A percentile compares a stretch with the other conserved stretches of the same genome.
These are phyloP conservation scores for Metaphire vulgaris DNA, from an alignment of 1,140 invertebrate species.

Conservation along the genomic window DNA sequence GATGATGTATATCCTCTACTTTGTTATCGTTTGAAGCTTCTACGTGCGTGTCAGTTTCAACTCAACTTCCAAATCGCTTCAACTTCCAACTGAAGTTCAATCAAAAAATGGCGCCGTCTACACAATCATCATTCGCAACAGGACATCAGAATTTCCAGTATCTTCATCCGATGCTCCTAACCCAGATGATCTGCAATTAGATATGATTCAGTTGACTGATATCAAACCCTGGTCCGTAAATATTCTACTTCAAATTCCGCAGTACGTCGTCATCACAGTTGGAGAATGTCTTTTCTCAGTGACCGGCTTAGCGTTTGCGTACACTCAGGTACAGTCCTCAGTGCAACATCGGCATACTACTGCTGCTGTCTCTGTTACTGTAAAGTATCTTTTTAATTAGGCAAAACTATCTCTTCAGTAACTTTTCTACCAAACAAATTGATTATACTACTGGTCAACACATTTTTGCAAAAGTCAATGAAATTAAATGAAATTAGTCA, in stretches of 20 bases:
- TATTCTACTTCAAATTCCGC: conserved; percentile 76
- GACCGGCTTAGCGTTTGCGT: conserved; percentile 85
- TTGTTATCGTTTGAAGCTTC: no score
- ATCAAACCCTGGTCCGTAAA: conserved; percentile 6
- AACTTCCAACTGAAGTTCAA: neutral
- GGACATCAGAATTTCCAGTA: neutral
- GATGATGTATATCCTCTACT: no score
- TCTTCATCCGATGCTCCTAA: neutral
- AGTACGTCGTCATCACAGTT: conserved; percentile 76
- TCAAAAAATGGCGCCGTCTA: neutral
- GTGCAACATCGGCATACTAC: no score
- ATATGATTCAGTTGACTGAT: conserved; percentile 1
- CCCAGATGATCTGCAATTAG: neutral
- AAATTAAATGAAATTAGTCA: no score
- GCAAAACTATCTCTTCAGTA: no score
- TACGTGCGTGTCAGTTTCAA: neutral
- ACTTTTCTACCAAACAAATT: no score
- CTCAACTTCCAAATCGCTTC: neutral
- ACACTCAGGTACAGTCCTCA: conserved; percentile 64
- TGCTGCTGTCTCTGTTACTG: no score
- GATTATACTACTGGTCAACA: no score
- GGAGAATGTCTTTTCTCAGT: conserved; percentile 83
- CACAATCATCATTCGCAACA: neutral
- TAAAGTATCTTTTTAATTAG: no score
- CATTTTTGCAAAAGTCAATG: no score